Base-by-base conservation (phyloP, 2,797 vertebrate genomes). In the Pelobates cultripes region DNA sequence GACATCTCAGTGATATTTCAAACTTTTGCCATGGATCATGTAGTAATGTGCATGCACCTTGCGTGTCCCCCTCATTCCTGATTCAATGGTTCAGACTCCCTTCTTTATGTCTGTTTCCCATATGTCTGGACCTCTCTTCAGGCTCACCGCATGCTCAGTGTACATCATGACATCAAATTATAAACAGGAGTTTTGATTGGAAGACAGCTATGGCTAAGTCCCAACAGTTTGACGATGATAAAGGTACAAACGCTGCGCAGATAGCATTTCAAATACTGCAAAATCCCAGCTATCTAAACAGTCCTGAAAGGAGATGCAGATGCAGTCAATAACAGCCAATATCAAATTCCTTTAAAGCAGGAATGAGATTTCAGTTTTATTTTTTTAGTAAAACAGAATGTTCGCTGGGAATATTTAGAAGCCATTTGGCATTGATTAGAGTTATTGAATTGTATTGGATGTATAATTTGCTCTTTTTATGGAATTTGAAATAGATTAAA, bases 221-320 rank as follows among this genome's bases (percentile, higher is more conserved):
- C 66, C 13, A 41, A 70, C 14, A 15, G 61, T 43, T 57, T 53
- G 53, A 67, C 66, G 63, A 61, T 66, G 44, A 77, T n/a, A 64
- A 47, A 17, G 45, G 70, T 71, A 28, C 44, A 64, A 28, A 66
- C 73, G 70, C 73, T 57, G 73, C 64, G 73, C 73, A 43, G 80
- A 77, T 51, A 74, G 72, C 61, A 67, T 51, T 63, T 42, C 41
- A 57, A 68, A 42, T 51, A 74, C 72, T 43, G 53, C 64, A 81
- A n/a, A 70, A 67, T 47, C 8, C 28, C 79, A 81, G 79, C 79
- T 81, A 81, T 47, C 45, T 55, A 81, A 81, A 81, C 40, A 81
- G 57, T 17, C 57, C 41, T 55, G 6, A 63, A 45, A 63, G 15
- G 57, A 76, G 43, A 71, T 66, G 71, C 73, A 77, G 64, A 61